phyloP scores from a whole-genome alignment of 2,888 invertebrate species.

The Campoletis raptor region DNA sequence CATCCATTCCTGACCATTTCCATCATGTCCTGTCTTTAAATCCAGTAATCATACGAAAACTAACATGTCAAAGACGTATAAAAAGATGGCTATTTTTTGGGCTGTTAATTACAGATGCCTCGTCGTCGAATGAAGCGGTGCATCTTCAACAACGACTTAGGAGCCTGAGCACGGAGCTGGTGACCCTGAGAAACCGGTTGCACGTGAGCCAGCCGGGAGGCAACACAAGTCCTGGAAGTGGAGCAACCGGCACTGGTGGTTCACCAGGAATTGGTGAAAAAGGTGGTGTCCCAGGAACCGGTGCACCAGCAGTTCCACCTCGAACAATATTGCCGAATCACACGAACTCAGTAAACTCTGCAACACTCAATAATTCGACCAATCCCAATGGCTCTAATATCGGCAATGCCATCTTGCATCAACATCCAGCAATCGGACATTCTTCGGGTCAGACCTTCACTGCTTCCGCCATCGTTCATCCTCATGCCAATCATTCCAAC shows the following conservation, averaged over 20 bases:
- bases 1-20: background rate
- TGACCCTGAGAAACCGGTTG: constrained; percentile 95
- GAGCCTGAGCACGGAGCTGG: constrained; percentile 96
- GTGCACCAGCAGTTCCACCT: constrained; percentile 83
- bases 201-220: constrained; percentile 89
- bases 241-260: constrained; percentile 69
- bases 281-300: constrained; percentile 66
- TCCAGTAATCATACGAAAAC: background rate
- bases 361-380: background rate
- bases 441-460: constrained; percentile 81
- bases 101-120: constrained; percentile 90
- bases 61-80: background rate
- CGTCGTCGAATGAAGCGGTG: constrained; percentile 97
- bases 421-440: constrained; percentile 78
- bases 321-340: constrained; percentile 78
- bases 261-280: constrained; percentile 66
- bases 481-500: constrained; percentile 81
- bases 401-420: constrained; percentile 68
- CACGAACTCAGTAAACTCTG: constrained; percentile 64
- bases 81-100: constrained; percentile 8
- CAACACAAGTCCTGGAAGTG: constrained; percentile 78
- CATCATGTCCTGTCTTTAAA: background rate
- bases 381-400: constrained; percentile 53
- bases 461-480: constrained; percentile 83
- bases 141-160: constrained; percentile 96